These are phyloP conservation scores for Gymnocephalus cernua DNA, from an alignment of 2,113 vertebrate species.

Conservation along the genomic window DNA sequence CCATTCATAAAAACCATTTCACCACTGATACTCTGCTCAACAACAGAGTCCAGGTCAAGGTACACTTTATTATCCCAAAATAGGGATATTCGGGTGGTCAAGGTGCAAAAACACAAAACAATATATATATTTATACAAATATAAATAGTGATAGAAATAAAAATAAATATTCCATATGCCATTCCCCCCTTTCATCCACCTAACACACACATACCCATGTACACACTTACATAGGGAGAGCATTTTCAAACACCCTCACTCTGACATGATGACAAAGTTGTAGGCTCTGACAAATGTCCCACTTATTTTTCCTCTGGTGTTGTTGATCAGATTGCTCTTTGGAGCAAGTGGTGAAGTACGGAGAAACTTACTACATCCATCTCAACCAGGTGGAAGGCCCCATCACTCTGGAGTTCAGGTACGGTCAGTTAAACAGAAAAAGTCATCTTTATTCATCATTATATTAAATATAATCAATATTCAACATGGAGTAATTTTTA, in stretches of 20 bases:
- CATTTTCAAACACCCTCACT: too few species aligned
- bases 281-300: not conserved
- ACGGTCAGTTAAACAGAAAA: rapidly evolving
- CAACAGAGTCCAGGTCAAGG: not conserved
- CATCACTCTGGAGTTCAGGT: conserved; percentile 83
- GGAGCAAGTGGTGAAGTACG: conserved; percentile 82
- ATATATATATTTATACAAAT: too few species aligned
- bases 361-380: conserved; percentile 76
- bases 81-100: too few species aligned
- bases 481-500: not conserved
- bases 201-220: too few species aligned
- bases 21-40: not conserved
- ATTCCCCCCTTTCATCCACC: too few species aligned
- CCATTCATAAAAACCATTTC: not conserved
- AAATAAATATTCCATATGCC: too few species aligned
- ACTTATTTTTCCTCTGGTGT: not conserved
- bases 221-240: too few species aligned
- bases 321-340: conserved; percentile 74
- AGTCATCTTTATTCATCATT: too few species aligned
- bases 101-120: too few species aligned
- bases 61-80: too few species aligned
- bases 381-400: conserved; percentile 69
- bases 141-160: too few species aligned
- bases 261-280: not conserved
- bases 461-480: too few species aligned